These are phyloP conservation scores for Tyrophagus putrescentiae DNA, from an alignment of 1,140 invertebrate genomes.

Conservation along the genomic window DNA sequence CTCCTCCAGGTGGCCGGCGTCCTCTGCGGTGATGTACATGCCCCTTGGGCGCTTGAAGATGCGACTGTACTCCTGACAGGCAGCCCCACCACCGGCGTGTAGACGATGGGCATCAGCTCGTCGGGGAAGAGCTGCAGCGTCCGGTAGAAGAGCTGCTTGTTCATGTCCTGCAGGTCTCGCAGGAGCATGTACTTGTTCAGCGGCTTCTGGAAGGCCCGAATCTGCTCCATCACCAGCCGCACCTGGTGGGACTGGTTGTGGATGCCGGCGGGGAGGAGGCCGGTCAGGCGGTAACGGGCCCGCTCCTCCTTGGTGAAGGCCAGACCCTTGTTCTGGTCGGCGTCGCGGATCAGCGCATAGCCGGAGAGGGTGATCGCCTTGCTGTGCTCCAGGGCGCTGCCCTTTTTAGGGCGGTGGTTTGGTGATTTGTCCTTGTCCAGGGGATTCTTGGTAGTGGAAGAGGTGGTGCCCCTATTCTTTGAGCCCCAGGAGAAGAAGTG, in stretches of 20 bases:
- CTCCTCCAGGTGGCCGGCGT: slow-evolving; percentile 69
- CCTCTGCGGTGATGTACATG: slow-evolving; percentile 88
- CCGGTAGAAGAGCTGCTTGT: slow-evolving; percentile 87
- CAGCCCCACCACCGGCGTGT: slow-evolving; percentile 93
- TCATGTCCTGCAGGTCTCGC: slow-evolving; percentile 55
- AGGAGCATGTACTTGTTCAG: slow-evolving; percentile 30
- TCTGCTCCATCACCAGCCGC: slow-evolving; percentile 27
- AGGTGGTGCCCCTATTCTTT: too few species aligned
- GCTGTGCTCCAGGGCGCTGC: too few species aligned
- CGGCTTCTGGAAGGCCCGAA: slow-evolving; percentile 26
- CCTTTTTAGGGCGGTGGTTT: too few species aligned
- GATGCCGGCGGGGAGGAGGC: slow-evolving; percentile 31
- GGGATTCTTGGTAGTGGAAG: too few species aligned
- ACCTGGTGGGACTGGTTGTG: slow-evolving; percentile 28
- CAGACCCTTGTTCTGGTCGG: slow-evolving; percentile 23
- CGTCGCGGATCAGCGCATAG: background rate
- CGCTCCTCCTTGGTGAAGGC: slow-evolving; percentile 30
- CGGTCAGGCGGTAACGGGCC: slow-evolving; percentile 28
- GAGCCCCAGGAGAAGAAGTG: too few species aligned
- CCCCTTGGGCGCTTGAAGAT: slow-evolving; percentile 80
- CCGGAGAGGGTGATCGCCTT: too few species aligned
- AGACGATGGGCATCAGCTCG: slow-evolving; percentile 90
- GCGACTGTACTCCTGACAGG: slow-evolving; percentile 89
- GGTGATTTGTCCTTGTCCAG: too few species aligned
- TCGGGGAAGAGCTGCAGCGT: slow-evolving; percentile 82